Conservation (phyloP, 2,113 vertebrate genomes). For the Alces alces region DNA sequence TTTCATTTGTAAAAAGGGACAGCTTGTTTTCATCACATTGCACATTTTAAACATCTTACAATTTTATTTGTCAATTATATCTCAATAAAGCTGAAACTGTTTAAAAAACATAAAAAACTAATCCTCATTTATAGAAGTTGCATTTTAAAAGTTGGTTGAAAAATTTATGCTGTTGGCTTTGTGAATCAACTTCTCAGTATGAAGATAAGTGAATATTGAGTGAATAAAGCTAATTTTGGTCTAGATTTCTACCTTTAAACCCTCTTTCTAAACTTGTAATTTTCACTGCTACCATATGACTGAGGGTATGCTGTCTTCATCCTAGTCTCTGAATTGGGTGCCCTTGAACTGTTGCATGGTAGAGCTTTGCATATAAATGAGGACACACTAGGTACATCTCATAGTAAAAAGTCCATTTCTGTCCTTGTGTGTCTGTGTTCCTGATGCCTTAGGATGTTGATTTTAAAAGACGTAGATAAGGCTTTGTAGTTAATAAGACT, state of each 20-base stretch:
- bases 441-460: background rate
- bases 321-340: background rate
- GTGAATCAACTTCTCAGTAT: slow-evolving; percentile 13
- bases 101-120: background rate
- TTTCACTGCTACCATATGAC: background rate
- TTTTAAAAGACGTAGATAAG: background rate
- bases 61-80: background rate
- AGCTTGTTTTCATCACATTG: slow-evolving; percentile 36
- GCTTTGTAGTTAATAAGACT: background rate
- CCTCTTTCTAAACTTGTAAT: background rate
- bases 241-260: slow-evolving; percentile 11
- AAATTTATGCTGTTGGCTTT: slow-evolving; percentile 29
- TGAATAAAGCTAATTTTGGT: slow-evolving; percentile 7
- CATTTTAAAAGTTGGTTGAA: background rate
- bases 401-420: background rate
- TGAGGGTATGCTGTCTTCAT: background rate
- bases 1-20: slow-evolving; percentile 35
- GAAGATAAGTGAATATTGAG: slow-evolving; percentile 4
- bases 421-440: background rate
- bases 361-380: background rate
- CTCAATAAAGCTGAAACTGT: background rate
- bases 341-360: background rate
- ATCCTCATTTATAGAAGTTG: background rate
- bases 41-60: background rate
- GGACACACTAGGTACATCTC: background rate